A percentile compares a stretch with the other conserved stretches of the same genome.
Conservation (phyloP, 2,888 invertebrate genomes). For the Silvanus unidentatus region DNA sequence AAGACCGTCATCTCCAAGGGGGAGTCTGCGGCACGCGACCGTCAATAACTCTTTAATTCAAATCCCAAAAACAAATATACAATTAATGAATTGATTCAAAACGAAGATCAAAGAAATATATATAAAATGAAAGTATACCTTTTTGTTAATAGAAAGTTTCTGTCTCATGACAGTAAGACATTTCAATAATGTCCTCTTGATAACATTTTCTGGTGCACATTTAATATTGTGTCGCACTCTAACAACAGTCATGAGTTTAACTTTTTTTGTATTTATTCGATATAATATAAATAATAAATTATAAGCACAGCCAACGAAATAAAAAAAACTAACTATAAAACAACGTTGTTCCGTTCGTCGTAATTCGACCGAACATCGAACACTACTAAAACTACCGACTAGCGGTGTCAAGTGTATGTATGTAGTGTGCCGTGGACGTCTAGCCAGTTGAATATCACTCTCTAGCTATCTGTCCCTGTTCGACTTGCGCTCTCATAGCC, state of each 20-base stretch:
- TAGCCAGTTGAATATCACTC: slow-evolving; percentile 37
- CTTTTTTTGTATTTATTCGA: no score
- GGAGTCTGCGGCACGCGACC: no score
- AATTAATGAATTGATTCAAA: no score
- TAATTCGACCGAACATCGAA: neutral
- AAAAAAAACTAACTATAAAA: slow-evolving; percentile 1
- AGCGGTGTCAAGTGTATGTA: slow-evolving; percentile 35
- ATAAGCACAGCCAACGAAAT: neutral
- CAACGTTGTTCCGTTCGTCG: neutral
- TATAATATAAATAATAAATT: no score
- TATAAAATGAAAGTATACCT: slow-evolving; percentile 31
- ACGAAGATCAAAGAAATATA: no score
- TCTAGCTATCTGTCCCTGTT: slow-evolving; percentile 12
- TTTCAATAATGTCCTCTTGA: slow-evolving; percentile 42
- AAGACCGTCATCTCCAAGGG: no score
- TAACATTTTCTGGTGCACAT: slow-evolving; percentile 23
- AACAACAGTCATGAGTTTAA: neutral
- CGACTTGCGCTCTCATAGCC: slow-evolving; percentile 14
- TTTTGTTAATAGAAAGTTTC: slow-evolving; percentile 42
- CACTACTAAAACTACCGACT: slow-evolving; percentile 11
- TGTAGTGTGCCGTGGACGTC: slow-evolving; percentile 31
- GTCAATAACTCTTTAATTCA: no score
- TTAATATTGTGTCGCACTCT: slow-evolving; percentile 5
- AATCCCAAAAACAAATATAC: no score
- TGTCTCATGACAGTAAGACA: slow-evolving; percentile 44